phyloP scores from a whole-genome alignment of 2,888 invertebrate genomes.

The Tanytarsus gracilentus region DNA sequence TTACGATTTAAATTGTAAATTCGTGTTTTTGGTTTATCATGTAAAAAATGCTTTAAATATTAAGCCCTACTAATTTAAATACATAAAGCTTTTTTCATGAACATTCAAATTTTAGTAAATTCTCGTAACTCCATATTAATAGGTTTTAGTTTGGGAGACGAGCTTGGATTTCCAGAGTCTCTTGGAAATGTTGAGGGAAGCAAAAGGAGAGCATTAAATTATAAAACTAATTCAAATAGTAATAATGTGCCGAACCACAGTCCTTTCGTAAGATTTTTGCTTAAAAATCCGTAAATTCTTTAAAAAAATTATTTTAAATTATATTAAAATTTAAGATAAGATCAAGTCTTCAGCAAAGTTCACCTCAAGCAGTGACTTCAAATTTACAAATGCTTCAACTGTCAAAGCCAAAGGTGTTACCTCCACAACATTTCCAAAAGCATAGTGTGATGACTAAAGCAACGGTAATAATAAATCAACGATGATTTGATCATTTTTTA shows the following conservation, averaged over 20 bases:
- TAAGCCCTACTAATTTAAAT: too few species aligned
- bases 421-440: neutral
- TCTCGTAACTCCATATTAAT: too few species aligned
- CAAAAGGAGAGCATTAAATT: constrained; percentile 60
- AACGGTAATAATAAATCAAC: neutral
- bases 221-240: too few species aligned
- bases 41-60: too few species aligned
- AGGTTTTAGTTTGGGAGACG: constrained; percentile 26
- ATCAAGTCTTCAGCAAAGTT: constrained; percentile 30
- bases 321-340: neutral
- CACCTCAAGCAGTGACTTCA: neutral
- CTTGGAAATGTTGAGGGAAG: constrained; percentile 66
- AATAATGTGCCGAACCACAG: too few species aligned
- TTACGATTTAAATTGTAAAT: too few species aligned
- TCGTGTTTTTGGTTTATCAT: too few species aligned
- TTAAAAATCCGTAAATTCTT: too few species aligned
- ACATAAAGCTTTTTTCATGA: too few species aligned
- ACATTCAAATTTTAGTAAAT: too few species aligned
- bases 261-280: too few species aligned
- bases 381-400: neutral
- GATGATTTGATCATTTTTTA: neutral
- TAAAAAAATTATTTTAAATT: neutral
- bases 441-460: neutral
- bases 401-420: neutral
- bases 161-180: constrained; percentile 70